Percentiles rank a stretch among this genome's conserved stretches.
Evolutionary conservation across 2,888 invertebrate genomes (phyloP).

Genomic region (Pseudeuparius sepicola): DNA sequence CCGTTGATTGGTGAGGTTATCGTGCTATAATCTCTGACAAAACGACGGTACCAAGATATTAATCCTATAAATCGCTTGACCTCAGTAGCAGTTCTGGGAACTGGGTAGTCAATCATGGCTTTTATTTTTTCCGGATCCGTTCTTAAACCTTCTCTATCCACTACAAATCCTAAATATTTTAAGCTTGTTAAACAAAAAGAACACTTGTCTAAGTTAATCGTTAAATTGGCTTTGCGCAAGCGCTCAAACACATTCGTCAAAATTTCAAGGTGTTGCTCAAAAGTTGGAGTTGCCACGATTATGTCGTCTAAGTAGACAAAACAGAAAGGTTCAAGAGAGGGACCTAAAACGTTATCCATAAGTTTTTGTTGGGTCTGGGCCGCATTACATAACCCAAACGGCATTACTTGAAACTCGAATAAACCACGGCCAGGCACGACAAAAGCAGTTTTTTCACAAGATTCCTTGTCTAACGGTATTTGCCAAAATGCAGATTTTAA

Average conservation of each 20-base stretch:
- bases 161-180: too few species aligned
- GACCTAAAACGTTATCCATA: constrained; percentile 20
- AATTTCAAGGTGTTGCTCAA: constrained; percentile 10
- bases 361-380: constrained; percentile 24
- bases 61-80: constrained; percentile 12
- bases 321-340: constrained; percentile 9
- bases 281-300: constrained; percentile 7
- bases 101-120: constrained; percentile 9
- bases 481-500: constrained; percentile 12
- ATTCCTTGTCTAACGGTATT: constrained; percentile 8
- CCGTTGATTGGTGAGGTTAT: constrained; percentile 7
- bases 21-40: constrained; percentile 9
- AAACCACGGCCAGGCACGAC: constrained; percentile 1
- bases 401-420: constrained; percentile 18
- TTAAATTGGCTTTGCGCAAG: too few species aligned
- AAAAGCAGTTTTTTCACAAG: constrained; percentile 10
- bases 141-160: too few species aligned
- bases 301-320: constrained; percentile 21
- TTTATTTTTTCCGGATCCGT: too few species aligned
- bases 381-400: constrained; percentile 18
- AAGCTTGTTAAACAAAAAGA: too few species aligned
- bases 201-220: too few species aligned
- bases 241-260: not conserved
- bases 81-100: too few species aligned
- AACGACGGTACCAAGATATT: constrained; percentile 5